Evolutionary conservation across 2,888 invertebrate species (phyloP).

Genomic region (Acleris emargana): DNA sequence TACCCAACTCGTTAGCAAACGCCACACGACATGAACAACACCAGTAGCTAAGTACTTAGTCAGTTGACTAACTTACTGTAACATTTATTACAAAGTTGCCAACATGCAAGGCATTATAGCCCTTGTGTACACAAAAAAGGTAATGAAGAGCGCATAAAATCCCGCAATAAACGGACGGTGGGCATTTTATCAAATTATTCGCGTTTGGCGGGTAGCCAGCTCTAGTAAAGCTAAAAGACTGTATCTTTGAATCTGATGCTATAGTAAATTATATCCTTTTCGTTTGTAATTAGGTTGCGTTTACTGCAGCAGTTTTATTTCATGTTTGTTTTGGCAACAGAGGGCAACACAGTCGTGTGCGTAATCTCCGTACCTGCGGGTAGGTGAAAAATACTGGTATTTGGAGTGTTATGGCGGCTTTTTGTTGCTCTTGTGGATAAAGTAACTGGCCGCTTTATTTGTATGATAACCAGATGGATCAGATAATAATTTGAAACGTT

Average conservation of each 20-base stretch:
- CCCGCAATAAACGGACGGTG: slow-evolving; percentile 49
- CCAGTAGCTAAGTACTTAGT: not conserved
- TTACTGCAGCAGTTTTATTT: no score
- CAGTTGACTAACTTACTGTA: slow-evolving; percentile 1
- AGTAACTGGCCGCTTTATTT: slow-evolving; percentile 13
- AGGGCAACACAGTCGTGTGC: slow-evolving; percentile 42
- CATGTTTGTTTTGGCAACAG: no score
- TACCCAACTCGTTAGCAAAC: no score
- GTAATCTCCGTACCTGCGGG: slow-evolving; percentile 23
- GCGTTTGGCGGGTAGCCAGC: slow-evolving; percentile 60
- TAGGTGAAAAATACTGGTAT: slow-evolving; percentile 12
- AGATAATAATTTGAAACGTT: no score
- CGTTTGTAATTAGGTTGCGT: no score
- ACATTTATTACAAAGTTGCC: slow-evolving; percentile 5
- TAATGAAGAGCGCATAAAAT: slow-evolving; percentile 51
- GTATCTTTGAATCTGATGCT: no score
- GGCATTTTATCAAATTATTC: slow-evolving; percentile 77
- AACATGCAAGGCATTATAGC: slow-evolving; percentile 17
- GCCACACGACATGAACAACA: no score
- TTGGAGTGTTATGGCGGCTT: slow-evolving; percentile 5
- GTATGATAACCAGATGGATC: not conserved
- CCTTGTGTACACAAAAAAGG: slow-evolving; percentile 43
- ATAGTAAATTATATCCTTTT: no score
- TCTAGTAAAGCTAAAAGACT: no score
- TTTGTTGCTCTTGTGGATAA: slow-evolving; percentile 2